A percentile compares a stretch with the other conserved stretches of the same genome.
phyloP scores from a whole-genome alignment of 1,140 invertebrate species.

The Akabosia matsudoensis region DNA sequence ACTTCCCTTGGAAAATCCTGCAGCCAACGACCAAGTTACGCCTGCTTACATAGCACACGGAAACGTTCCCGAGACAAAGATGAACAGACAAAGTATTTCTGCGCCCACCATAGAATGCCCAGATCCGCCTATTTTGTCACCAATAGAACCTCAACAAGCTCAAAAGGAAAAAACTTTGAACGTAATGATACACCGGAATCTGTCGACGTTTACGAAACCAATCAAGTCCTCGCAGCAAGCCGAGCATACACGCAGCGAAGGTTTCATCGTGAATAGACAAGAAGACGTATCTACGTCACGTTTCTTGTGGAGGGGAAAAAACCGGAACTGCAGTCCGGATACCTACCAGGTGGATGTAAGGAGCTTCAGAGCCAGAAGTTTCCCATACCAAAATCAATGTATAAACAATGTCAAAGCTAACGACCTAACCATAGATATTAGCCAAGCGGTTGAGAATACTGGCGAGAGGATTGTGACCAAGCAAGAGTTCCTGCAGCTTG shows the following conservation, averaged over 20 bases:
- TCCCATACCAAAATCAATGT: background rate
- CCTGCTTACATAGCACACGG: too few relatives aligned
- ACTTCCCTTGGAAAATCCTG: too few relatives aligned
- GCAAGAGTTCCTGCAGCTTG: background rate
- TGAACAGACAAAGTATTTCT: too few relatives aligned
- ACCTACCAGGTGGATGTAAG: constrained; percentile 29
- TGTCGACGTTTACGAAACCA: background rate
- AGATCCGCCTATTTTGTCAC: too few relatives aligned
- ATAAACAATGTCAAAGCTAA: constrained; percentile 6
- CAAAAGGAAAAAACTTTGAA: too few relatives aligned
- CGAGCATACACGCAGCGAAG: constrained; percentile 32
- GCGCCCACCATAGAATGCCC: too few relatives aligned
- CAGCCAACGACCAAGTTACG: too few relatives aligned
- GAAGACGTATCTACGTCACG: constrained; percentile 20
- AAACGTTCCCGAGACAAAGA: too few relatives aligned
- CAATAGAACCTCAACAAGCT: too few relatives aligned
- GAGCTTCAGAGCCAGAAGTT: constrained; percentile 33
- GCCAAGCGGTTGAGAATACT: background rate
- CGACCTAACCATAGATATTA: background rate
- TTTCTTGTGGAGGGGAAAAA: constrained; percentile 26
- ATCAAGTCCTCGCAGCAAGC: too few relatives aligned
- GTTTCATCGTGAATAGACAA: constrained; percentile 27
- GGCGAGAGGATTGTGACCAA: constrained; percentile 1
- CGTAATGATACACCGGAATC: too few relatives aligned
- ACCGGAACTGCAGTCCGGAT: background rate